Evolutionary conservation across 2,888 invertebrate genomes (phyloP), one percentile per base, ranked within the genome.

Genomic region (Patella caerulea): DNA sequence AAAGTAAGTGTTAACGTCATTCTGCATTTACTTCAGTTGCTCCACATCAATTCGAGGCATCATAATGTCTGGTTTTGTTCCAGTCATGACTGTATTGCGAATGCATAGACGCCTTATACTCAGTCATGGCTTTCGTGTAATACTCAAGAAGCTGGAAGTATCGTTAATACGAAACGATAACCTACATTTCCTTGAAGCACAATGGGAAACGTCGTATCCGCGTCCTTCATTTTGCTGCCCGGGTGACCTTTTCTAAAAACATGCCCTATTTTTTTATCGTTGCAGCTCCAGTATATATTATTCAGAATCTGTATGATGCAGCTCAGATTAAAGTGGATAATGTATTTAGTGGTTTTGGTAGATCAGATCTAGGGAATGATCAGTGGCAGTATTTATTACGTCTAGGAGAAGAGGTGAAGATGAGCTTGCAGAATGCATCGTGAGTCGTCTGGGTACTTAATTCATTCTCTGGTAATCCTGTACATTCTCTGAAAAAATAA

Each of bases 311-410:
- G 74, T 98, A 97, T 91, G 98, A 98, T 91, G 97, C 97, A 89
- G 97, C 97, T 3, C 98, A 98, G 93, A 95, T 98, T 94, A 95
- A 96, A 54, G 97, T 96, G 0, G 97, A 97, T 91, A 97, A 97
- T 87, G 96, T 98, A 2, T 86, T 88, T 71, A 85, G 85, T 73
- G 84, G 86, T 72, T 84, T 85, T 14, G 82, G 85, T 45, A 79
- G 81, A 7, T 95, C 96, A 0, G 97, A 97, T 1, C 95, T 96
- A 2, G 95, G 96, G 17, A 95, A 96, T 76, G 95, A 96, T 79
- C 97, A 98, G 88, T 98, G 97, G 97, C 96, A 97, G 87, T 96
- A 96, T 87, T 96, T 98, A 79, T 96, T 97, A 90, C 95, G 95
- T 89, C 96, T 97, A 93, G 97, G 97, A 0, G 95, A 96, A 80